These are phyloP conservation scores for Synanthedon formicaeformis DNA, from an alignment of 2,888 invertebrate genomes.

Conservation along the genomic window DNA sequence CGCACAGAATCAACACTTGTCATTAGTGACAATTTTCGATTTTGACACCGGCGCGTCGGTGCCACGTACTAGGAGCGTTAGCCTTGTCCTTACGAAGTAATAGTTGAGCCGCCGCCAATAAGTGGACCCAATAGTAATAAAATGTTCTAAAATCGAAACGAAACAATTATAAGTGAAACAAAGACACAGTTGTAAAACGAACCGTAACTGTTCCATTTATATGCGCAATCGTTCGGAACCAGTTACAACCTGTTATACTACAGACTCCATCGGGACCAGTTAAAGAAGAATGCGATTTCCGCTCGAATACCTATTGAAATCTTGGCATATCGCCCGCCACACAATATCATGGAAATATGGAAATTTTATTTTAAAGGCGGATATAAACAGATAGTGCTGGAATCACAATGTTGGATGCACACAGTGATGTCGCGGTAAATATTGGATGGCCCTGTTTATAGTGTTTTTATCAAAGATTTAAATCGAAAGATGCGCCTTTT, in stretches of 20 bases:
- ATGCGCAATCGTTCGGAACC: slow-evolving; percentile 5
- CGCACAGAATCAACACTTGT: no score
- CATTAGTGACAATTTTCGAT: no score
- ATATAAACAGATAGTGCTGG: no score
- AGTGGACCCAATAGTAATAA: not conserved
- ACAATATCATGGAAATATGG: not conserved
- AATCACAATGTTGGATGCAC: no score
- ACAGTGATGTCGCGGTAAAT: no score
- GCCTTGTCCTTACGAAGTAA: no score
- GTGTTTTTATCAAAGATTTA: no score
- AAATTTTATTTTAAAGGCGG: no score
- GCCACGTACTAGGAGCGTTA: no score
- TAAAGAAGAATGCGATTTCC: not conserved
- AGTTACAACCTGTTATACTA: slow-evolving; percentile 2
- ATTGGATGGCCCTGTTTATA: no score
- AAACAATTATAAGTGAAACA: not conserved
- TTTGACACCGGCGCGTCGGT: no score
- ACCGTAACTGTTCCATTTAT: slow-evolving; percentile 6
- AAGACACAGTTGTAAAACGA: not conserved
- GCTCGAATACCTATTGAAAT: not conserved
- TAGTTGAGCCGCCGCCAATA: not conserved
- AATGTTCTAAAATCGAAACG: not conserved
- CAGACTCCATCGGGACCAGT: slow-evolving; percentile 1
- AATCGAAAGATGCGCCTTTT: no score
- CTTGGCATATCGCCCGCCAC: not conserved